Percentiles rank a stretch among this genome's conserved stretches.
phyloP scores from a whole-genome alignment of 1,140 invertebrate genomes.

The Sinella curviseta region DNA sequence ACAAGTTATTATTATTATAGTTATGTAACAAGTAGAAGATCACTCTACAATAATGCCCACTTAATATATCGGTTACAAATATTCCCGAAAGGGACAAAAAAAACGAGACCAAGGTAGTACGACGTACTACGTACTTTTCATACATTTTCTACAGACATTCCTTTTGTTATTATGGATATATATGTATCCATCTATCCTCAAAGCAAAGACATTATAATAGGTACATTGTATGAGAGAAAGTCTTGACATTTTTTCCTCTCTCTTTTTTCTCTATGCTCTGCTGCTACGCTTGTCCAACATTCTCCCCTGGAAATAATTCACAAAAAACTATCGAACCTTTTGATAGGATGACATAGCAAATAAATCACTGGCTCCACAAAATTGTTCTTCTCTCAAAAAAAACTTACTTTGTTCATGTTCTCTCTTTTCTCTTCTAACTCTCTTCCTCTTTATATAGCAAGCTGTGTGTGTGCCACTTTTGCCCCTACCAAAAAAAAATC shows the following conservation, averaged over 20 bases:
- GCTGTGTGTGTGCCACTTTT: no score
- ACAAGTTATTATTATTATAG: no score
- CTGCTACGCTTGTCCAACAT: conserved; percentile 7
- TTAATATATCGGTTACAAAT: background rate
- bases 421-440: background rate
- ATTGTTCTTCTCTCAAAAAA: no score
- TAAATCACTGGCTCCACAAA: conserved; percentile 43
- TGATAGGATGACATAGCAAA: conserved; percentile 44
- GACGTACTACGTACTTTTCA: no score
- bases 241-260: conserved; percentile 19
- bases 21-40: background rate
- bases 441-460: no score
- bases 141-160: background rate
- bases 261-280: conserved; percentile 30
- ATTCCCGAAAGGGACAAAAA: no score
- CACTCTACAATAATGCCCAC: no score
- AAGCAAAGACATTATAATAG: background rate
- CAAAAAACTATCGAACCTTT: conserved; percentile 45
- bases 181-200: background rate
- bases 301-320: conserved; percentile 42
- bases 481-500: no score
- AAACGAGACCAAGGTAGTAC: no score
- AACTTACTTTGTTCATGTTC: background rate
- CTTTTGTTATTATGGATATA: no score
- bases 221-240: background rate